phyloP scores from a whole-genome alignment of 2,113 vertebrate species.

The Hippopotamus amphibius region DNA sequence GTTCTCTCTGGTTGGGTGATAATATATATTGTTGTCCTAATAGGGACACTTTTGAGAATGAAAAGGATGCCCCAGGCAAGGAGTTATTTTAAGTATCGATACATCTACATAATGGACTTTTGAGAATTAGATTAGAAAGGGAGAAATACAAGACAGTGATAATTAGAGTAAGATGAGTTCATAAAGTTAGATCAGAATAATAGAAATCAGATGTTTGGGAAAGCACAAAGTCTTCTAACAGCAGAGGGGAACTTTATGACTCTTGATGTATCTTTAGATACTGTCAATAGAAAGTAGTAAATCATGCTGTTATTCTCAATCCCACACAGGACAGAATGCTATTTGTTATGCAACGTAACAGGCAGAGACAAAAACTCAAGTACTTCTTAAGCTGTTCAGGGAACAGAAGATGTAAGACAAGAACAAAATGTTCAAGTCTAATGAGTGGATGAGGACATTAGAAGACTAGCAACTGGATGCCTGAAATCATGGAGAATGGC shows the following conservation, averaged over 20 bases:
- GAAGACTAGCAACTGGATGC: constrained; percentile 37
- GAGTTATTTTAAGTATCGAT: neutral
- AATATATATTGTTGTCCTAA: neutral
- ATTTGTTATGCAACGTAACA: neutral
- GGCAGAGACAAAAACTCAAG: constrained; percentile 66
- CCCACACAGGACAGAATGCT: neutral
- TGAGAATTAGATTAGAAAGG: constrained; percentile 18
- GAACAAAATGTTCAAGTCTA: constrained; percentile 73
- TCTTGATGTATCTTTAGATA: neutral
- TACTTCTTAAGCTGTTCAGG: constrained; percentile 56
- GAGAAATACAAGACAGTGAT: neutral
- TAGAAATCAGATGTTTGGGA: constrained; percentile 27
- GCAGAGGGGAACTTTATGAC: neutral
- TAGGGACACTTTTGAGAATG: neutral
- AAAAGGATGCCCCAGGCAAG: neutral
- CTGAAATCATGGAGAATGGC: constrained; percentile 40
- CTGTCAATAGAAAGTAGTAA: neutral
- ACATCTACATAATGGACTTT: neutral
- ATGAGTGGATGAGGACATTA: constrained; percentile 57
- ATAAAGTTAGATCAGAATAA: constrained; percentile 39
- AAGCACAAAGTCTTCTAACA: neutral
- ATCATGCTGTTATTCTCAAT: neutral
- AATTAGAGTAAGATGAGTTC: constrained; percentile 11
- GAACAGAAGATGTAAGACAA: constrained; percentile 47
- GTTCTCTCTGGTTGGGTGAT: neutral